phyloP scores from a whole-genome alignment of 2,888 invertebrate genomes.

The Elegia similella region DNA sequence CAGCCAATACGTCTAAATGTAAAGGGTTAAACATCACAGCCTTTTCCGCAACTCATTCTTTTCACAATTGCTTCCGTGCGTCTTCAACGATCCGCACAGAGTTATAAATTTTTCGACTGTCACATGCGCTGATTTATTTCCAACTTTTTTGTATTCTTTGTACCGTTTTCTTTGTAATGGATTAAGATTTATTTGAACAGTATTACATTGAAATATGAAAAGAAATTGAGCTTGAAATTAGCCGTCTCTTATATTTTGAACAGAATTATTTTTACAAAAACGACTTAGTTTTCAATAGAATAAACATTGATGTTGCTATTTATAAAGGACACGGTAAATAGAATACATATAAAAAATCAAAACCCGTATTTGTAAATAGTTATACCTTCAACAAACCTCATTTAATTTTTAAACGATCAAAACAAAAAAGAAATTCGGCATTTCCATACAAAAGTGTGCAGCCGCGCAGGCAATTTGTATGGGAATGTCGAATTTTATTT shows the following conservation, averaged over 20 bases:
- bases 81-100: conserved; percentile 5
- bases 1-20: neutral
- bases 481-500: too few relatives aligned
- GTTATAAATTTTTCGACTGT: conserved; percentile 10
- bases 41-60: conserved; percentile 20
- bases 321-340: too few relatives aligned
- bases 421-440: too few relatives aligned
- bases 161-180: conserved; percentile 7
- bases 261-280: neutral
- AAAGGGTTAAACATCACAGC: conserved; percentile 18
- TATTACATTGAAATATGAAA: neutral
- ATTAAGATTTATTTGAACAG: conserved; percentile 8
- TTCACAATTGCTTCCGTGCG: conserved; percentile 14
- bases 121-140: conserved; percentile 7
- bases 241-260: neutral
- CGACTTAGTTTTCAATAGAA: neutral
- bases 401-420: too few relatives aligned
- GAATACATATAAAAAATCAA: too few relatives aligned
- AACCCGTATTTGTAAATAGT: too few relatives aligned
- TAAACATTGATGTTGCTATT: too few relatives aligned
- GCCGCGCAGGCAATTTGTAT: too few relatives aligned
- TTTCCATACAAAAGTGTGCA: too few relatives aligned
- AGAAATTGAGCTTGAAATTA: conserved; percentile 9
- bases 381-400: too few relatives aligned
- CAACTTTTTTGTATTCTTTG: conserved; percentile 7